Conservation (phyloP, 2,888 invertebrate genomes). For the Rhagonycha lutea region DNA sequence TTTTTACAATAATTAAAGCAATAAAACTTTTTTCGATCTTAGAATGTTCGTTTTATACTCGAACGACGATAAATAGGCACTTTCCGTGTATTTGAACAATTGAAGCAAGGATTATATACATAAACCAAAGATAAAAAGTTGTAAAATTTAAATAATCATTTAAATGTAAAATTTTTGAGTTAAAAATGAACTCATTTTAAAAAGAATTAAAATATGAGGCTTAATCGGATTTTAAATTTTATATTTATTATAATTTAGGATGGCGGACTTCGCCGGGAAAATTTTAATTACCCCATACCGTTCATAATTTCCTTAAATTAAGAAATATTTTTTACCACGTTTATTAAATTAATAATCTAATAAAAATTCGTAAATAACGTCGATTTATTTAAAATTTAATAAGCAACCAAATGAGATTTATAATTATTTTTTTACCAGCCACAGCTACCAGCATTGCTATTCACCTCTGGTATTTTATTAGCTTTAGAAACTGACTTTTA, state of each 20-base stretch:
- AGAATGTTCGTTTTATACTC: neutral
- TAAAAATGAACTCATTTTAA: neutral
- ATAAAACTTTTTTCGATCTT: neutral
- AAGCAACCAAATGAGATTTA: neutral
- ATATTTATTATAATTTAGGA: neutral
- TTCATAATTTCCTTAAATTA: neutral
- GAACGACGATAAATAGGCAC: neutral
- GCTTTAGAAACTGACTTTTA: neutral
- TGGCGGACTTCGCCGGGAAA: neutral
- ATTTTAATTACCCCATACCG: neutral
- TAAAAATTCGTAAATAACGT: neutral
- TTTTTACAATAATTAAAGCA: neutral
- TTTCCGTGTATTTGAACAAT: neutral
- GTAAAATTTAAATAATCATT: neutral
- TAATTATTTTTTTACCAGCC: neutral
- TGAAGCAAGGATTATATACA: neutral
- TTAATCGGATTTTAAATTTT: neutral
- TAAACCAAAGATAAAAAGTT: neutral
- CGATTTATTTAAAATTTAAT: neutral
- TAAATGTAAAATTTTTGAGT: neutral
- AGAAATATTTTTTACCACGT: neutral
- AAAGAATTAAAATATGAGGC: neutral
- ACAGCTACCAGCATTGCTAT: neutral
- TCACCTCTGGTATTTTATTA: neutral
- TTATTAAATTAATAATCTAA: neutral